phyloP scores from a whole-genome alignment of 2,888 invertebrate species.

The Coronaproctus castanopsis region DNA sequence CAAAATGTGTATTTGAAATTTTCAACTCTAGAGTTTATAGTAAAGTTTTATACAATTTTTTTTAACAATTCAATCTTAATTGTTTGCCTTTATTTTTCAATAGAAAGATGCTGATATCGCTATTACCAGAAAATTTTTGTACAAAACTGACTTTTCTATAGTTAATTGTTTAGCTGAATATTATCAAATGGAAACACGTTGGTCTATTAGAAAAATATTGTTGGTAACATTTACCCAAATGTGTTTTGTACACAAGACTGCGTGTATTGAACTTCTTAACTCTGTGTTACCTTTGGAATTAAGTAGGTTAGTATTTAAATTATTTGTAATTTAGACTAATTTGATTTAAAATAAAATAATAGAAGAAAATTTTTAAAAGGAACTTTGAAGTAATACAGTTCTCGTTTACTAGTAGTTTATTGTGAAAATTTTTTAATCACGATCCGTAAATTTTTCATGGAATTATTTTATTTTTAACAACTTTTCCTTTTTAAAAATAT shows the following conservation, averaged over 20 bases:
- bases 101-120: slow-evolving; percentile 82
- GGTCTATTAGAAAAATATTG: slow-evolving; percentile 62
- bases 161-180: slow-evolving; percentile 72
- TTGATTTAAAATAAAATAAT: too few relatives aligned
- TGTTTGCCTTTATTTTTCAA: slow-evolving; percentile 24
- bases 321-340: not conserved
- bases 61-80: too few relatives aligned
- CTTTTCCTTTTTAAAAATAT: too few relatives aligned
- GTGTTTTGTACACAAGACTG: slow-evolving; percentile 62
- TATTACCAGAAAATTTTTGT: slow-evolving; percentile 61
- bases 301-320: slow-evolving; percentile 37
- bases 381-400: too few relatives aligned
- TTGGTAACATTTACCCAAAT: slow-evolving; percentile 71
- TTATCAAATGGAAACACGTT: slow-evolving; percentile 87
- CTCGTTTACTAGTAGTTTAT: too few relatives aligned
- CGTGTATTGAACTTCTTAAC: slow-evolving; percentile 60
- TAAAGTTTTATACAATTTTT: not conserved
- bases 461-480: too few relatives aligned
- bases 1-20: too few relatives aligned
- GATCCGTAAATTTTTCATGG: too few relatives aligned
- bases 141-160: slow-evolving; percentile 43
- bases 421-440: too few relatives aligned
- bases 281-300: slow-evolving; percentile 80
- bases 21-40: not conserved
- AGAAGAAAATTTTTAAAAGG: too few relatives aligned